These are phyloP conservation scores for Scyliorhinus canicula DNA, from an alignment of 2,797 vertebrate species.

Conservation along the genomic window DNA sequence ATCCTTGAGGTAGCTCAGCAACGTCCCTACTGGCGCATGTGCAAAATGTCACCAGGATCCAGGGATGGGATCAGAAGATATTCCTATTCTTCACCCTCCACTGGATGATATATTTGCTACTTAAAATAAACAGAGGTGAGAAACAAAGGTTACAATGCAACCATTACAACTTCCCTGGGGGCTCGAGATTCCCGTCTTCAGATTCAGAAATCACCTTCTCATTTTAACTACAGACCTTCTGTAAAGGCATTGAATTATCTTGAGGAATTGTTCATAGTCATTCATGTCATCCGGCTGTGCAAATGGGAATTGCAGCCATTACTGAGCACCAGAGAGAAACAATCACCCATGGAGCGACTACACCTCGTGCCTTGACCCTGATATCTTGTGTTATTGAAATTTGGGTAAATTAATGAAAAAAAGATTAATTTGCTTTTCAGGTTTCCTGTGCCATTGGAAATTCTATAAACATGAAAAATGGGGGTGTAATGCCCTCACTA, in stretches of 20 bases:
- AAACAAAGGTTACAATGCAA: background rate
- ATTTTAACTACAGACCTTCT: background rate
- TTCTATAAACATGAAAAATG: background rate
- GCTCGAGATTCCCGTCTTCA: background rate
- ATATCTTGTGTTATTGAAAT: background rate
- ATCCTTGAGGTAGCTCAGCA: background rate
- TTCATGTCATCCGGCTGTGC: background rate
- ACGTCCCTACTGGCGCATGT: background rate
- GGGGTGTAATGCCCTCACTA: background rate
- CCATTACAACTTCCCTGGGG: background rate
- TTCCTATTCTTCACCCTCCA: background rate
- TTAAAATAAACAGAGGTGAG: background rate
- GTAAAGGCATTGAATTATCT: background rate
- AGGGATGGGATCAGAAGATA: background rate
- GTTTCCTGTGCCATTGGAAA: background rate
- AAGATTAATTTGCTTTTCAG: background rate
- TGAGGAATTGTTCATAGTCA: background rate
- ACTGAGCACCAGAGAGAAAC: background rate
- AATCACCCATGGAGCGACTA: background rate
- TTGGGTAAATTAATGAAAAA: background rate
- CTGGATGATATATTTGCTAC: slow-evolving; percentile 6
- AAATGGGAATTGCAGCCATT: background rate
- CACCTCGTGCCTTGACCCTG: background rate
- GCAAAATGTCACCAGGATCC: too few relatives aligned
- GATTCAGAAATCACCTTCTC: background rate